Evolutionary conservation across 2,888 invertebrate genomes (phyloP).

Genomic region (Pseudanteris insignis): DNA sequence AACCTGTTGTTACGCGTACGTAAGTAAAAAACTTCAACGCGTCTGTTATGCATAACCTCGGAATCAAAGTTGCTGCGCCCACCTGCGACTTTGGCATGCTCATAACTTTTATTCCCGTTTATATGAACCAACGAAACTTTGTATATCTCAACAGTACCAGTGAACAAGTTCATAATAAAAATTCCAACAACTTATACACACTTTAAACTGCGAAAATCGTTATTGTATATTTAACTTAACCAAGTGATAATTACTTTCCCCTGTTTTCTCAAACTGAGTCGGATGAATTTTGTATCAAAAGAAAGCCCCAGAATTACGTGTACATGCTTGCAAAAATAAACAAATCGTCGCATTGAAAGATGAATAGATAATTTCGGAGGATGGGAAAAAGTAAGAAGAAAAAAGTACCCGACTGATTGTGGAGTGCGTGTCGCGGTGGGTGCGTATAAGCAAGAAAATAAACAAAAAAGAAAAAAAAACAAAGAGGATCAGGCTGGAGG

Average conservation of each 20-base stretch:
- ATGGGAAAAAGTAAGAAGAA: slow-evolving; percentile 14
- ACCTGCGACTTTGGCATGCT: neutral
- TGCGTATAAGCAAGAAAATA: slow-evolving; percentile 13
- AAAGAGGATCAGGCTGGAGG: slow-evolving; percentile 13
- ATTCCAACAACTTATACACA: too few relatives aligned
- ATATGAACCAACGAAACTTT: neutral
- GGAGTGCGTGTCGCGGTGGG: slow-evolving; percentile 13
- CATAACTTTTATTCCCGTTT: neutral
- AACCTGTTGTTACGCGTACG: too few relatives aligned
- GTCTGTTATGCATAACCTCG: too few relatives aligned
- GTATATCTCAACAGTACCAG: too few relatives aligned
- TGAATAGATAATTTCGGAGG: slow-evolving; percentile 18
- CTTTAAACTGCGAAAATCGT: too few relatives aligned
- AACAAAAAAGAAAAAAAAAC: slow-evolving; percentile 3
- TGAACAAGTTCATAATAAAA: too few relatives aligned
- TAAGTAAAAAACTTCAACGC: too few relatives aligned
- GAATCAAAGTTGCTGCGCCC: neutral
- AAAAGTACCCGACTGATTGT: too few relatives aligned
- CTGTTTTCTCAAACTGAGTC: neutral
- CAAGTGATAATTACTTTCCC: too few relatives aligned
- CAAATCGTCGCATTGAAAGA: too few relatives aligned
- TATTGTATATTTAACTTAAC: too few relatives aligned
- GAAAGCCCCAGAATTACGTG: slow-evolving; percentile 15
- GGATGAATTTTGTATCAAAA: neutral
- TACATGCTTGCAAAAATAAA: slow-evolving; percentile 2